Evolutionary conservation across 2,797 vertebrate genomes (phyloP), one percentile per base, ranked within the genome.

Genomic region (Menidia menidia): DNA sequence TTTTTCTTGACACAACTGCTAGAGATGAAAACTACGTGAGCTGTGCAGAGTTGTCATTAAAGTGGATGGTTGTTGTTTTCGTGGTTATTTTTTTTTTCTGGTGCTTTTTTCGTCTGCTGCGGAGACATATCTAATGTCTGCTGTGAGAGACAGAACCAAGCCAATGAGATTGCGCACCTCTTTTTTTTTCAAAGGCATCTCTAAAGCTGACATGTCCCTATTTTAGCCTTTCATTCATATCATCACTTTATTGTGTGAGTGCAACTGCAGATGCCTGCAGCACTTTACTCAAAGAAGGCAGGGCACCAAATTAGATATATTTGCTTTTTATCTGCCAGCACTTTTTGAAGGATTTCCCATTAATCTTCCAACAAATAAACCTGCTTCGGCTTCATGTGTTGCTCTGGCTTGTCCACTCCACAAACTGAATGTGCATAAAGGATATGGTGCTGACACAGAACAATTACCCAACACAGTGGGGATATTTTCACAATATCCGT

Each of bases 331-430:
- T 85, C 81, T 80, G 80, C 30, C 41, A 61, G 71, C 61, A 64
- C 83, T 78, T 87, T 64, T 67, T 65, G 45, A 79, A 73, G 84
- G 86, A 87, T 90, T 86, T 82, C 80, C 77, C 68, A 68, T 73
- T 87, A 84, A 88, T 86, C 75, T 85, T 56, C 57, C 31, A 11
- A 43, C 51, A 53, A 76, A 77, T 77, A 87, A 64, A 14, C 75
- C 60, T 68, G 73, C 55, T 55, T 85, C 68, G 60, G 64, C 50
- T 74, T 75, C 80, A 80, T 51, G 45, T 77, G 77, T 88, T 65
- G 67, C 82, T 53, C 65, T 71, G 69, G 50, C 51, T 80, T 74
- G 60, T 77, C 76, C 67, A 78, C 77, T 83, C 73, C 77, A 73
- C 56, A 70, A 60, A 82, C 70, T 73, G 68, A 72, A 75, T 73